Evolutionary conservation across 2,113 vertebrate genomes (phyloP).

Genomic region (Pantherophis guttatus): DNA sequence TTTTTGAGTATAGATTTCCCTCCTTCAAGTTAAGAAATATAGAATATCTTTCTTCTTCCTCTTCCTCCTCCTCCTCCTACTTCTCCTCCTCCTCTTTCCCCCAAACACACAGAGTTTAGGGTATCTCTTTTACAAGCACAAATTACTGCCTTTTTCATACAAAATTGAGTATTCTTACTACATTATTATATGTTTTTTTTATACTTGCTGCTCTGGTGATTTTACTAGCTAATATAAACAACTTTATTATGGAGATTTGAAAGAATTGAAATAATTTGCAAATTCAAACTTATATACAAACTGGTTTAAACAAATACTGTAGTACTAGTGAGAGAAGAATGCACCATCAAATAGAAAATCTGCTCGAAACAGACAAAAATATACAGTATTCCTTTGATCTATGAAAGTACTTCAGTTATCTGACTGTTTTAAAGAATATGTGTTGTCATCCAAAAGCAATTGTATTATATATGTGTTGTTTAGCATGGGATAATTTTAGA

Average conservation of each 20-base stretch:
- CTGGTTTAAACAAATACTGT: background rate
- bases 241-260: background rate
- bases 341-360: background rate
- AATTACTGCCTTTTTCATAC: background rate
- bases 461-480: background rate
- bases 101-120: no score
- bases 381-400: background rate
- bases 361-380: background rate
- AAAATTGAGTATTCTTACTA: background rate
- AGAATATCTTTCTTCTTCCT: background rate
- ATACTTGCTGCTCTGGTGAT: background rate
- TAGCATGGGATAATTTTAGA: background rate
- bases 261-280: background rate
- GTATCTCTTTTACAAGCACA: background rate
- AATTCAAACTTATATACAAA: background rate
- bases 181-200: background rate
- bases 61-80: no score
- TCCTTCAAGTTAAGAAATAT: background rate
- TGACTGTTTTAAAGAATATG: background rate
- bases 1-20: background rate
- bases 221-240: background rate
- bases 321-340: background rate
- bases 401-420: background rate
- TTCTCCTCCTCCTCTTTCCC: background rate
- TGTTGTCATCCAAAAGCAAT: background rate